These are phyloP conservation scores for Polyploca ridens DNA, from an alignment of 2,888 invertebrate species.

Conservation along the genomic window DNA sequence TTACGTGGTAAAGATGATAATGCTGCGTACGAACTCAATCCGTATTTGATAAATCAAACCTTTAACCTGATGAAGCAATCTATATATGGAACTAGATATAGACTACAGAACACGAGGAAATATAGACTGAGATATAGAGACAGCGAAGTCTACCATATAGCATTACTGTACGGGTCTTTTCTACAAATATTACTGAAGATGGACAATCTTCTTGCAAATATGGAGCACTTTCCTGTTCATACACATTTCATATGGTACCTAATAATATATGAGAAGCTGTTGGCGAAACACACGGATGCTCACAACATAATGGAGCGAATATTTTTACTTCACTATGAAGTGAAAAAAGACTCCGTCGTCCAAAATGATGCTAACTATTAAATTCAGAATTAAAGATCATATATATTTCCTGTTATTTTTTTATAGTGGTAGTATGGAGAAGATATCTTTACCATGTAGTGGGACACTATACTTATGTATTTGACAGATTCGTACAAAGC, in stretches of 20 bases:
- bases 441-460: too few species aligned
- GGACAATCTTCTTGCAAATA: constrained; percentile 33
- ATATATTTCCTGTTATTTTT: too few species aligned
- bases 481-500: too few species aligned
- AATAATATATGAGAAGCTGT: constrained; percentile 47
- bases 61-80: constrained; percentile 46
- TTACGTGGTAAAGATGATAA: constrained; percentile 11
- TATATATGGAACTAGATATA: constrained; percentile 42
- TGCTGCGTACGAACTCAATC: not conserved
- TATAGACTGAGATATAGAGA: constrained; percentile 26
- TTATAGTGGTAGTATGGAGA: too few species aligned
- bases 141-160: constrained; percentile 35
- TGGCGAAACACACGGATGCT: constrained; percentile 43
- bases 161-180: constrained; percentile 40
- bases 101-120: constrained; percentile 33
- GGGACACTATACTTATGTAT: too few species aligned
- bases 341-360: not conserved
- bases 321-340: constrained; percentile 24
- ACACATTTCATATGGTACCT: constrained; percentile 47
- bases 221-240: constrained; percentile 9
- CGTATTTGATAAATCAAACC: constrained; percentile 21
- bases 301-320: constrained; percentile 35
- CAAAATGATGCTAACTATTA: too few species aligned
- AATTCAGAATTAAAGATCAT: too few species aligned
- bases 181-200: constrained; percentile 43